A percentile compares a stretch with the other conserved stretches of the same genome.
Evolutionary conservation across 2,113 vertebrate species (phyloP).

Genomic region (Charadrius vociferus): DNA sequence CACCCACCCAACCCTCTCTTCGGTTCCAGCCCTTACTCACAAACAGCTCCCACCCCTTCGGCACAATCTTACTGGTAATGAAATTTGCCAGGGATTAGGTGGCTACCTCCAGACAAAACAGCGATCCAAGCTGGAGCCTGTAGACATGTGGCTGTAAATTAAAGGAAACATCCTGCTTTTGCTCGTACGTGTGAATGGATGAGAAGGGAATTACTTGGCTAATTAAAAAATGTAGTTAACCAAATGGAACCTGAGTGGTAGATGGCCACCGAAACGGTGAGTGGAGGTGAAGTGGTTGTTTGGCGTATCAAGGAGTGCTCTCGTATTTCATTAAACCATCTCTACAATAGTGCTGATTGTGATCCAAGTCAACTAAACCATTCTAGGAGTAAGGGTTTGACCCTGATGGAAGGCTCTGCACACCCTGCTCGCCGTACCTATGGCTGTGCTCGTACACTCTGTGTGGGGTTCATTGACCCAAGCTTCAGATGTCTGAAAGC

Average conservation of each 20-base stretch:
- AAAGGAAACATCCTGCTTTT: not conserved
- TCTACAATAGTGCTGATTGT: not conserved
- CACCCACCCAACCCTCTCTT: not conserved
- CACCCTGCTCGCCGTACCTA: fast-evolving
- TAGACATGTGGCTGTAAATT: not conserved
- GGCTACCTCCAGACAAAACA: not conserved
- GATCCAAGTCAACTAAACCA: not conserved
- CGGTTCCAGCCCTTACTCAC: not conserved
- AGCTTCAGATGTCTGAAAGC: not conserved
- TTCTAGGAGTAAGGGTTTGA: not conserved
- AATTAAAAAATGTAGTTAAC: not conserved
- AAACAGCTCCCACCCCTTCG: not conserved
- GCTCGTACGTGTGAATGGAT: not conserved
- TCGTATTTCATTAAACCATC: not conserved
- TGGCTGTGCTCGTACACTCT: fast-evolving
- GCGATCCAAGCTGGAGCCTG: not conserved
- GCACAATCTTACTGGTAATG: not conserved
- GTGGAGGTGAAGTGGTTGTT: not conserved
- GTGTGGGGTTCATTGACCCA: not conserved
- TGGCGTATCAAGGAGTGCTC: fast-evolving
- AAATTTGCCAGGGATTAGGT: not conserved
- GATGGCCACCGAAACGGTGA: not conserved
- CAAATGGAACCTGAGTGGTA: not conserved
- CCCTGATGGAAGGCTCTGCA: not conserved
- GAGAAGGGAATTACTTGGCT: not conserved